Conservation (phyloP, 35 echinoderm and acorn worm species). For the Diadema setosum region DNA sequence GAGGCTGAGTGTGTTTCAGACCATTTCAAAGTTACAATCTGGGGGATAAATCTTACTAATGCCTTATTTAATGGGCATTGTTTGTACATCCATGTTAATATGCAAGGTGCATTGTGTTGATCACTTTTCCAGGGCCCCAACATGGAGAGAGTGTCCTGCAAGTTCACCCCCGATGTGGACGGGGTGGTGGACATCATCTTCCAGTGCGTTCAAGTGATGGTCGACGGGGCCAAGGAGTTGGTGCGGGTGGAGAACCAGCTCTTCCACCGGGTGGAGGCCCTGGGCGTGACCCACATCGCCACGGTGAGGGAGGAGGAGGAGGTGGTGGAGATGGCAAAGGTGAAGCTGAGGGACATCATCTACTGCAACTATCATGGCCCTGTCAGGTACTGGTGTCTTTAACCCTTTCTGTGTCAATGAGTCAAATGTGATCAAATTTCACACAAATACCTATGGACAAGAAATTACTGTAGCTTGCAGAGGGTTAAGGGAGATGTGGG, state of each 20-base stretch:
- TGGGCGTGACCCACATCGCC: conserved; percentile 58
- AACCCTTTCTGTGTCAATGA: too few species aligned
- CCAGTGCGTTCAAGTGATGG: conserved; percentile 56
- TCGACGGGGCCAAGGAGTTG: conserved; percentile 50
- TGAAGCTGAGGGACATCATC: conserved; percentile 56
- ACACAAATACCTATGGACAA: too few species aligned
- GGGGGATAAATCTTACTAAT: too few species aligned
- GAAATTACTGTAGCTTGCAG: too few species aligned
- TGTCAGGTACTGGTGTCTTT: too few species aligned
- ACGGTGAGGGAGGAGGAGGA: conserved; percentile 73
- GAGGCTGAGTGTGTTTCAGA: too few species aligned
- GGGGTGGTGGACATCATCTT: conserved; percentile 42
- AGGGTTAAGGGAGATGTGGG: too few species aligned
- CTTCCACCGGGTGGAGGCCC: conserved; percentile 49
- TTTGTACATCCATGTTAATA: too few species aligned
- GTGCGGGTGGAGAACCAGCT: conserved; percentile 34
- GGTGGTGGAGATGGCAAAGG: conserved; percentile 65
- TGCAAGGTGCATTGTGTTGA: too few species aligned
- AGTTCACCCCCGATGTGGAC: conserved; percentile 82
- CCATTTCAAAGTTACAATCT: too few species aligned
- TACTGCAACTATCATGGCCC: conserved; percentile 77
- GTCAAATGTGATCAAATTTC: too few species aligned
- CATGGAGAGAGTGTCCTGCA: conserved; percentile 54
- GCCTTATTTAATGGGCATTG: too few species aligned
- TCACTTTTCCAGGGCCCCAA: conserved; percentile 57